Conservation (phyloP, 2,888 invertebrate genomes). For the Drosophila quinaria region DNA sequence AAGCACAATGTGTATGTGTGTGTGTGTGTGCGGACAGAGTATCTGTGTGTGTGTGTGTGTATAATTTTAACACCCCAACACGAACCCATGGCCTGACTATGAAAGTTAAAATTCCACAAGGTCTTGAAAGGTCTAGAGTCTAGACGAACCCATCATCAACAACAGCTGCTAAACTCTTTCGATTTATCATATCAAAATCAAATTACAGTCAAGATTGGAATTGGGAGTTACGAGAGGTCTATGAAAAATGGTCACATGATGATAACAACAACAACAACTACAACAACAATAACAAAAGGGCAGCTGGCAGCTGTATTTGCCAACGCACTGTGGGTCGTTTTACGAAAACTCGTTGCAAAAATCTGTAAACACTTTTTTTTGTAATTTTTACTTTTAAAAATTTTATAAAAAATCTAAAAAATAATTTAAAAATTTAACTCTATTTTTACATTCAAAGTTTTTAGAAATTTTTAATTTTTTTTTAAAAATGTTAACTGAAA, state of each 20-base stretch:
- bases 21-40: slow-evolving; percentile 8
- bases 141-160: slow-evolving; percentile 45
- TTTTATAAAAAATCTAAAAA: too few relatives aligned
- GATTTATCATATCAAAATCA: slow-evolving; percentile 62
- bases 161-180: slow-evolving; percentile 49
- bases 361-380: too few relatives aligned
- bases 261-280: slow-evolving; percentile 13
- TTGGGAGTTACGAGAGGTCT: slow-evolving; percentile 40
- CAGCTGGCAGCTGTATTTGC: slow-evolving; percentile 74
- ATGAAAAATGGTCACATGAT: slow-evolving; percentile 77
- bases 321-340: too few relatives aligned
- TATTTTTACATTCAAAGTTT: too few relatives aligned
- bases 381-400: too few relatives aligned
- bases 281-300: background rate
- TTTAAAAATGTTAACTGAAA: too few relatives aligned
- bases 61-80: slow-evolving; percentile 60
- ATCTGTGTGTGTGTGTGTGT: slow-evolving; percentile 30
- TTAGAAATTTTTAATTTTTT: too few relatives aligned
- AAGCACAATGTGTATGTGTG: slow-evolving; percentile 42
- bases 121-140: slow-evolving; percentile 40
- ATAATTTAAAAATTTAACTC: too few relatives aligned
- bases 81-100: slow-evolving; percentile 53
- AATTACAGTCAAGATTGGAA: slow-evolving; percentile 43
- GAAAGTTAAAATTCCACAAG: slow-evolving; percentile 54
- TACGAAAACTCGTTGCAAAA: too few relatives aligned